Evolutionary conservation across 2,888 invertebrate species (phyloP).

Genomic region (Chironomus riparius): DNA sequence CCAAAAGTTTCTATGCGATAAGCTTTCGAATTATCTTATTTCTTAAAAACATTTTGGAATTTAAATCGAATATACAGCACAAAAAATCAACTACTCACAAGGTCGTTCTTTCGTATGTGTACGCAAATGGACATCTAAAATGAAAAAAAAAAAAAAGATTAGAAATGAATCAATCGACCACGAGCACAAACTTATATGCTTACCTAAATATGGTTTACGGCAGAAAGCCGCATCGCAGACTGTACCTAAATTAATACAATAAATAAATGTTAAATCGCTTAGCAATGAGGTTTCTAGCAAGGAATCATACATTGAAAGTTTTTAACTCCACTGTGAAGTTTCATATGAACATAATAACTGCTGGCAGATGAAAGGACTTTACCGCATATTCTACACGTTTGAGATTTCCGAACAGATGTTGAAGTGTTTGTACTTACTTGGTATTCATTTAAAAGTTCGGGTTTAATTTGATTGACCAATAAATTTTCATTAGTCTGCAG

Average conservation of each 20-base stretch:
- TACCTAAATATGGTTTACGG: slow-evolving; percentile 70
- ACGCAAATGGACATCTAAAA: slow-evolving; percentile 46
- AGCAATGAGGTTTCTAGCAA: slow-evolving; percentile 38
- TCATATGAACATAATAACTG: slow-evolving; percentile 75
- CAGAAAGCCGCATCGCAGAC: slow-evolving; percentile 27
- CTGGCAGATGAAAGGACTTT: slow-evolving; percentile 68
- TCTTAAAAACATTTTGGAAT: no score
- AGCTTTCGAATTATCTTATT: no score
- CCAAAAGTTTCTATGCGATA: no score
- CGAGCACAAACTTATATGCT: slow-evolving; percentile 42
- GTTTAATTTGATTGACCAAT: slow-evolving; percentile 12
- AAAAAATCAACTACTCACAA: no score
- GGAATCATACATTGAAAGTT: slow-evolving; percentile 60
- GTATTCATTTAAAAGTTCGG: neutral
- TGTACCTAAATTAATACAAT: neutral
- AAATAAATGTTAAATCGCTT: neutral
- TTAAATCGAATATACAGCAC: no score
- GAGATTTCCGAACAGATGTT: slow-evolving; percentile 52
- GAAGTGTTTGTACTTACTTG: neutral
- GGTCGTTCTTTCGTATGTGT: slow-evolving; percentile 61
- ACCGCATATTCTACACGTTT: slow-evolving; percentile 69
- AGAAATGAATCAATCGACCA: no score
- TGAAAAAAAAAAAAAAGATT: no score
- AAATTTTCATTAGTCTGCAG: neutral
- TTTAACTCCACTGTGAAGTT: slow-evolving; percentile 69